Evolutionary conservation across 2,888 invertebrate genomes (phyloP).

Genomic region (Zaprionus lineosus): DNA sequence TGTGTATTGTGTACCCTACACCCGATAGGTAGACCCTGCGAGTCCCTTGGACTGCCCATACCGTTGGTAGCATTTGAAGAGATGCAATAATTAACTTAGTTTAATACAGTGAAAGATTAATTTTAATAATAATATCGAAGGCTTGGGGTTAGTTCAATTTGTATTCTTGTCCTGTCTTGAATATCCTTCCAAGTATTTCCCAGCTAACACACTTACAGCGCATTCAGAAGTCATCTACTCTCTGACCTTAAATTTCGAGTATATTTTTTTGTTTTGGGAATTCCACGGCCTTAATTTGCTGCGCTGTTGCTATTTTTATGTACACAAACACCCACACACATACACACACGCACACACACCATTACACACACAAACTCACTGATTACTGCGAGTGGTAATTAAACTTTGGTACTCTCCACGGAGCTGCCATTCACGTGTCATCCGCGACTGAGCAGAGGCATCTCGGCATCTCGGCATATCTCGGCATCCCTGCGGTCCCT

Average conservation of each 20-base stretch:
- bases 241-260: neutral
- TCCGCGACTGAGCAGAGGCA: conserved; percentile 30
- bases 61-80: too few species aligned
- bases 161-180: too few species aligned
- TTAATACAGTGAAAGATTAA: too few species aligned
- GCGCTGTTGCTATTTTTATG: conserved; percentile 41
- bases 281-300: conserved; percentile 30
- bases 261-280: conserved; percentile 28
- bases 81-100: too few species aligned
- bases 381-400: conserved; percentile 77
- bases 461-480: neutral
- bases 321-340: conserved; percentile 27
- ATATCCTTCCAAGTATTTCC: too few species aligned
- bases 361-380: conserved; percentile 30
- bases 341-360: conserved; percentile 28
- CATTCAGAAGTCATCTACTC: conserved; percentile 8
- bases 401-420: conserved; percentile 78
- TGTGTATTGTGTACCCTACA: conserved; percentile 30
- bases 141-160: too few species aligned
- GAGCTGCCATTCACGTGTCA: conserved; percentile 68
- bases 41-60: neutral
- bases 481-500: conserved; percentile 19
- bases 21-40: neutral
- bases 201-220: too few species aligned
- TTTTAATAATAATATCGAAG: too few species aligned